phyloP scores from a whole-genome alignment of 2,888 invertebrate genomes.

The Callinectes sapidus region DNA sequence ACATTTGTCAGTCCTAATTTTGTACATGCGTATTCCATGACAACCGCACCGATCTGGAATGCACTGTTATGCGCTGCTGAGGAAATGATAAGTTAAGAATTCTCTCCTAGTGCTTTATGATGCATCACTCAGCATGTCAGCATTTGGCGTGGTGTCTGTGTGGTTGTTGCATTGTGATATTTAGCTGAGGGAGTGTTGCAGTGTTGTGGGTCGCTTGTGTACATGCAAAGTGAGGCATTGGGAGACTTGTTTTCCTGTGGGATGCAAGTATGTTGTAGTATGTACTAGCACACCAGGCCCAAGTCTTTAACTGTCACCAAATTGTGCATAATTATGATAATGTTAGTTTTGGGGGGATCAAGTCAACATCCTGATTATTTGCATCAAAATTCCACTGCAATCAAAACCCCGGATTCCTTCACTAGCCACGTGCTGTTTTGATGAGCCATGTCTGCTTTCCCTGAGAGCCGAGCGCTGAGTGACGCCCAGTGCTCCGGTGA shows the following conservation, averaged over 20 bases:
- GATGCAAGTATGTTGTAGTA: constrained; percentile 18
- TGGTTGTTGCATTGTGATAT: constrained; percentile 32
- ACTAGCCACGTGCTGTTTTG: background rate
- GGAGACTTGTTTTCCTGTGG: background rate
- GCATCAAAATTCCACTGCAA: constrained; percentile 10
- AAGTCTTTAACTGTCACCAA: background rate
- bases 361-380: background rate
- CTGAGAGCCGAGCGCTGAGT: background rate
- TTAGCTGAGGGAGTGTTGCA: constrained; percentile 23
- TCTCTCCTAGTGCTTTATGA: constrained; percentile 11
- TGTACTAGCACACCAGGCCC: background rate
- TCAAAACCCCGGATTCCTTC: background rate
- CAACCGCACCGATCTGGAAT: background rate
- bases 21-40: background rate
- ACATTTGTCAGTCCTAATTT: background rate
- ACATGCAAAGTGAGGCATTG: constrained; percentile 2
- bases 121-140: background rate
- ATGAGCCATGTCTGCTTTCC: background rate
- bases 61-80: background rate
- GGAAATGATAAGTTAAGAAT: background rate
- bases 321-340: background rate
- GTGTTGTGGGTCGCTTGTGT: constrained; percentile 12
- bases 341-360: background rate
- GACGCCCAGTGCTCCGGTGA: background rate
- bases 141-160: constrained; percentile 14